Percentiles rank a stretch among this genome's conserved stretches.
Conservation (phyloP, 2,113 vertebrate species). For the Galbula dea region DNA sequence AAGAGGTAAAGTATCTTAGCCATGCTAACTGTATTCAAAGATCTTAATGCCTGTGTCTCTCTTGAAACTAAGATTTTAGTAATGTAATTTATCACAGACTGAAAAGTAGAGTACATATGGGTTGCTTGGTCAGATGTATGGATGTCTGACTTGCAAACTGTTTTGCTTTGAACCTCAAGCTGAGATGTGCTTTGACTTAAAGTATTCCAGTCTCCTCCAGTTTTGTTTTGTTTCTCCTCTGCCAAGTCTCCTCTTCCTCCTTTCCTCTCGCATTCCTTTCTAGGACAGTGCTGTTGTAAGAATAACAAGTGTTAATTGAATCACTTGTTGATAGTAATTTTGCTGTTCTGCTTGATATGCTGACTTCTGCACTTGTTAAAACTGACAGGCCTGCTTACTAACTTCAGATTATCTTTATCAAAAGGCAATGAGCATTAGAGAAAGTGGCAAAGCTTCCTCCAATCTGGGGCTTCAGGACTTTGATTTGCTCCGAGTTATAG, state of each 20-base stretch:
- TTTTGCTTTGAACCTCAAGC: not conserved
- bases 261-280: not conserved
- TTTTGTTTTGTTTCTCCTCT: not conserved
- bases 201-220: not conserved
- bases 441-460: conserved; percentile 90
- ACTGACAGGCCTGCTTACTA: not conserved
- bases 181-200: not conserved
- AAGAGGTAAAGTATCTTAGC: conserved; percentile 81
- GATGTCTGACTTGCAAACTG: not conserved
- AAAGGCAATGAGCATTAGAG: conserved; percentile 90
- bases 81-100: not conserved
- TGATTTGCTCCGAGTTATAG: conserved; percentile 94
- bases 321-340: not conserved
- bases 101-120: not conserved
- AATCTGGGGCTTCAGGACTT: conserved; percentile 95
- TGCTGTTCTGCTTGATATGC: not conserved
- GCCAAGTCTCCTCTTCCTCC: not conserved
- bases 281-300: not conserved
- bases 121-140: not conserved
- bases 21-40: not conserved
- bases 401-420: not conserved
- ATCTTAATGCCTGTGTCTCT: not conserved
- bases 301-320: not conserved
- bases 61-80: not conserved
- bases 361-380: not conserved